Conservation (phyloP, 1,140 invertebrate genomes). For the Drosophila cardini region DNA sequence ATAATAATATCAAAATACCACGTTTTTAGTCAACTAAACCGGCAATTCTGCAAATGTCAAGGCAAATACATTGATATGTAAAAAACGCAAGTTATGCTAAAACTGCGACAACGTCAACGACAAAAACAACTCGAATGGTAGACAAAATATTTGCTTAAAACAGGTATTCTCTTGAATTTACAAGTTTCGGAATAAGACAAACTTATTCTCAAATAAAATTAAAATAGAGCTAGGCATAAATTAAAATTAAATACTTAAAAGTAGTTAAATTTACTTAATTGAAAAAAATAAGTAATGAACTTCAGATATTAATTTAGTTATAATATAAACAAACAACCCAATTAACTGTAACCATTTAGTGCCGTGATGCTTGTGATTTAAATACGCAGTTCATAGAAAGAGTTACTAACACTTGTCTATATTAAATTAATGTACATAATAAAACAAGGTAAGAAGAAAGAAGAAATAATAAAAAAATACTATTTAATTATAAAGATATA, state of each 20-base stretch:
- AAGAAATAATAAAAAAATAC: too few species aligned
- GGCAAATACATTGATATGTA: conserved; percentile 32
- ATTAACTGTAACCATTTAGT: too few species aligned
- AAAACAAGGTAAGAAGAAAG: too few species aligned
- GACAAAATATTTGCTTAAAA: conserved; percentile 32
- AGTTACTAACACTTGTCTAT: too few species aligned
- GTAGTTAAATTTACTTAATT: too few species aligned
- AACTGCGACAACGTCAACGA: conserved; percentile 22
- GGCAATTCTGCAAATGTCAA: conserved; percentile 57
- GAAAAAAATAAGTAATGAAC: too few species aligned
- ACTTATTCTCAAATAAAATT: neutral
- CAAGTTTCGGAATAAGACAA: neutral
- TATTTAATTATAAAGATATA: too few species aligned
- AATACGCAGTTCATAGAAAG: too few species aligned
- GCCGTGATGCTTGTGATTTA: too few species aligned
- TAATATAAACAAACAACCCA: too few species aligned
- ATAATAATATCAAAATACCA: conserved; percentile 17
- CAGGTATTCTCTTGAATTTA: conserved; percentile 25
- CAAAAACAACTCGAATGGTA: conserved; percentile 16
- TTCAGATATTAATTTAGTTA: too few species aligned
- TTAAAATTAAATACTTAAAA: neutral
- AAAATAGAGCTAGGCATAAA: neutral
- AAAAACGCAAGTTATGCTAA: conserved; percentile 41
- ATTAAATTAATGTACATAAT: too few species aligned
- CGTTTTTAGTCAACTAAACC: conserved; percentile 47